Evolutionary conservation across 2,113 vertebrate genomes (phyloP), one percentile per base, ranked within the genome.

Genomic region (Mus musculus): DNA sequence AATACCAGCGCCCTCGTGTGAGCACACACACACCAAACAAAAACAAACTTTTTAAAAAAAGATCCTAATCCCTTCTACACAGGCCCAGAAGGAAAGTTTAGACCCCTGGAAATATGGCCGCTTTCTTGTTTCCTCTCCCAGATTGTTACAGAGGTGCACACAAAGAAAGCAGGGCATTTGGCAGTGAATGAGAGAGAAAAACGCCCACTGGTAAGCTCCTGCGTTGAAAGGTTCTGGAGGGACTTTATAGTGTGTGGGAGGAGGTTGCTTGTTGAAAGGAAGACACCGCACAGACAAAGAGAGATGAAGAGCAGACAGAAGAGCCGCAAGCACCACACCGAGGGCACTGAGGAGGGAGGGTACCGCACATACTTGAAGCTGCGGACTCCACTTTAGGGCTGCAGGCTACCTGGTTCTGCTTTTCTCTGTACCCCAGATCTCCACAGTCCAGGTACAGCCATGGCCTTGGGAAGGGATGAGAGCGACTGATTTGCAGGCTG

Each of bases 101-200:
- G 95, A 73, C 67, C n/a, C 54, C 36, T 5, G 54, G 88, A 95
- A 95, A 91, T 89, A 88, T 24, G 19, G 52, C 49, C 42, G 49
- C 78, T 86, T 72, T 91, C 49, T 65, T 89, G 80, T 89, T 95
- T 89, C n/a, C 42, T 87, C 97, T 89, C 78, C 71, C 65, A 67
- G 49, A 61, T 61, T 81, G 85, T 95, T 86, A 96, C 56, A 93
- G 94, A 96, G 36, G 52, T 69, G 42, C 42, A 19, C 73, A 56
- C 75, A 89, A 85, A 96, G 80, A 86, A 92, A 90, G 28, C 67
- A 69, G 56, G 49, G 72, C 54, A 42, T 95, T 84, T 92, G 81
- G n/a, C 89, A 90, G 69, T 22, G 20, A 88, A 96, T 93, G 81
- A 76, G 89, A 91, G 52, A 88, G 71, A 94, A 54, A 78, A 26